Evolutionary conservation across 1,140 invertebrate species (phyloP), one percentile per base, ranked within the genome.

Genomic region (Temnothorax nylanderi): DNA sequence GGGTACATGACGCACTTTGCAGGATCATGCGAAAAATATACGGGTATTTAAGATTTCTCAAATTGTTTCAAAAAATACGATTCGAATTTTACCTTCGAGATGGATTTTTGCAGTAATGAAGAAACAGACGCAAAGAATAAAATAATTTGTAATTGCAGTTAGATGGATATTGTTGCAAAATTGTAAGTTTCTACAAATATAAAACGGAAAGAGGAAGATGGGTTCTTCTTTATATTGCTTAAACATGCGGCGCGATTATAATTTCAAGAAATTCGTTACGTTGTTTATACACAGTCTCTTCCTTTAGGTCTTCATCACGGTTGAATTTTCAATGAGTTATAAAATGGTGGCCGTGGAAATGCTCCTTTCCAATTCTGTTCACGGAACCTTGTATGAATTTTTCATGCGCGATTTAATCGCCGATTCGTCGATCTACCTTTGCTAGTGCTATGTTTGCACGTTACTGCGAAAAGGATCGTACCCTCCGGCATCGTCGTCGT

Each of bases 391-490:
- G 18, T 71, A 84, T 84, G 69, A 84, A 84, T 84, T 84, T 84
- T 84, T 84, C 80, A 84, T 84, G 69, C 69, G 44, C 80, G 69
- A 84, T 74, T 84, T 84, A 74, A 84, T 84, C 80, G 54, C 18
- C 69, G 54, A 84, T 75, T 60, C 69, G 69, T 32, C 62, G 47
- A 67, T 80, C 77, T 65, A 34, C 77, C 32, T 62, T 62, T 34
- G 18, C 76, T 16, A 16, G 51, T n/a, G 77, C 34, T n/a, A 47
- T 41, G 56, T 75, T 62, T 60, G 56, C 41, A 84, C 69, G 80
- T 75, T 75, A 84, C 69, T 41, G 41, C 69, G 54, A 47, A 47
- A 84, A 18, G 54, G 41, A 18, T 54, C 13, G 44, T 65, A 26
- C 18, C 21, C 60, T 11, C 21, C 76, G 44, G 32, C 62, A 34